Conservation (phyloP, 2,797 vertebrate genomes). For the Acanthurus leucopareius region DNA sequence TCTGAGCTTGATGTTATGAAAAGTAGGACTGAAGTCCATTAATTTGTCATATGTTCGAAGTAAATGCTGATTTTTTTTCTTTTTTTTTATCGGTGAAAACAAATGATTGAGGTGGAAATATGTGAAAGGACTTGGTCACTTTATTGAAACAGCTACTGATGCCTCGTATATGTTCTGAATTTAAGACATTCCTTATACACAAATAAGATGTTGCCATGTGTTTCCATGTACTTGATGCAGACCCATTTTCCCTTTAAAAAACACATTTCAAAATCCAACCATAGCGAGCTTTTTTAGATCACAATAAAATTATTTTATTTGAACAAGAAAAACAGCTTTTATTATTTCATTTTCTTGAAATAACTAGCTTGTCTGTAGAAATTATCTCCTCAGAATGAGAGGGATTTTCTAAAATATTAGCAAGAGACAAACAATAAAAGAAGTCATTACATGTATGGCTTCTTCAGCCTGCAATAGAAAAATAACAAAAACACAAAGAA, state of each 20-base stretch:
- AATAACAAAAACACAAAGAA: neutral
- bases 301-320: neutral
- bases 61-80: neutral
- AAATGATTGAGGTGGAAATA: neutral
- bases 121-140: neutral
- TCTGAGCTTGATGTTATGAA: neutral
- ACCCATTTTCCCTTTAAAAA: no score
- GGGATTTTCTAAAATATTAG: conserved; percentile 10
- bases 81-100: neutral
- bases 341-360: conserved; percentile 19
- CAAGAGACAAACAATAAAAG: conserved; percentile 16
- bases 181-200: neutral
- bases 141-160: neutral
- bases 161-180: neutral
- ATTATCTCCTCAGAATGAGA: conserved; percentile 9
- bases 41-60: neutral
- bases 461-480: conserved; percentile 29
- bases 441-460: conserved; percentile 38
- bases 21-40: conserved; percentile 2
- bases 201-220: neutral
- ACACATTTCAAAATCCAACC: neutral
- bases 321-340: neutral
- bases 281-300: neutral
- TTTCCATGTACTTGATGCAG: neutral
- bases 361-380: neutral